Evolutionary conservation across 35 echinoderm and acorn worm genomes (phyloP).

Genomic region (Heliocidaris erythrogramma): DNA sequence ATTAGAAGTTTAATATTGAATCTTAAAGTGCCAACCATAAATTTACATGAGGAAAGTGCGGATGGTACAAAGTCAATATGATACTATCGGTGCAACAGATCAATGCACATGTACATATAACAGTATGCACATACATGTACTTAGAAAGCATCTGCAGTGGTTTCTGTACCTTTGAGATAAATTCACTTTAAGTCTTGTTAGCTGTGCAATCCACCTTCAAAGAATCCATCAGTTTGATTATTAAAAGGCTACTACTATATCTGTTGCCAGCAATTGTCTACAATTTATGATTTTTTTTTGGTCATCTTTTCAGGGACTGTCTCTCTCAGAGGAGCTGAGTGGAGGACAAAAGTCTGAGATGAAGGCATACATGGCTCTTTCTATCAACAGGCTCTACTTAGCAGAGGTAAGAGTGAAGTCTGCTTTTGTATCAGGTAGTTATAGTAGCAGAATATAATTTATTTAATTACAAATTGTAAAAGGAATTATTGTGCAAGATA

Average conservation of each 20-base stretch:
- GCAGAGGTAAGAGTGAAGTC: slow-evolving; percentile 72
- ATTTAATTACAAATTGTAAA: background rate
- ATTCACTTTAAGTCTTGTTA: too few species aligned
- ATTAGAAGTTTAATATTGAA: too few species aligned
- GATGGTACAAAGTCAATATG: too few species aligned
- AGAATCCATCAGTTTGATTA: too few species aligned
- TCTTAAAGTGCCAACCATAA: too few species aligned
- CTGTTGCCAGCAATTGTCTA: background rate
- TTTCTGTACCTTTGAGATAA: background rate
- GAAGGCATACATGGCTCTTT: slow-evolving; percentile 93
- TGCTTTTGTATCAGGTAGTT: background rate
- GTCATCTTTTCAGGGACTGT: slow-evolving; percentile 67
- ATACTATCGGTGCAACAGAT: too few species aligned
- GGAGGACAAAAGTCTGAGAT: slow-evolving; percentile 82
- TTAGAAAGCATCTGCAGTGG: background rate
- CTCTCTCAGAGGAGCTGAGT: slow-evolving; percentile 79
- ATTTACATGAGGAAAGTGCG: too few species aligned
- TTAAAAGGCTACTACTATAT: too few species aligned
- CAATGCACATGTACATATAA: too few species aligned
- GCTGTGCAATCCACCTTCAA: too few species aligned
- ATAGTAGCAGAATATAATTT: background rate
- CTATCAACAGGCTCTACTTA: slow-evolving; percentile 82
- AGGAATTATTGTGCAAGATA: too few species aligned
- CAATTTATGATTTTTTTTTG: slow-evolving; percentile 13
- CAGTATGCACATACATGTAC: background rate